Evolutionary conservation across 2,113 vertebrate genomes (phyloP), one percentile per base, ranked within the genome.

Genomic region (Tetrao urogallus): DNA sequence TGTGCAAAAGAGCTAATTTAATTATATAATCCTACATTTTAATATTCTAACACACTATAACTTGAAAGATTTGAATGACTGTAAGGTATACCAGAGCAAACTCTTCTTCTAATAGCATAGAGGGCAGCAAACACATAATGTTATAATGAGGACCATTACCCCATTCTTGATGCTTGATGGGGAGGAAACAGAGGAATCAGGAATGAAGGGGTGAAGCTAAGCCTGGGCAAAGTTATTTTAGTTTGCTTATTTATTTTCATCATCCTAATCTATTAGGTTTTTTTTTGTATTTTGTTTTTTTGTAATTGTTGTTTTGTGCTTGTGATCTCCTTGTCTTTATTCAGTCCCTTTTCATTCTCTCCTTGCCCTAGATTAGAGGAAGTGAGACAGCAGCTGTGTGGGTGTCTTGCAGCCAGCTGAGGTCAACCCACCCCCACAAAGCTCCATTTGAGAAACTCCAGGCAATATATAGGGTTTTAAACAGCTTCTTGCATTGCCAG

Each of bases 101-200:
- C 11, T 67, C 6, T 52, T 60, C 36, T 19, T 67, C 22, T n/a
- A 72, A 38, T 3, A 43, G 14, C 1, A 18, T 56, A 22, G 32
- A 58, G 13, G 5, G 42, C 21, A 80, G 28, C 2, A 93, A 90
- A 86, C 30, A 6, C 14, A 8, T 2, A 10, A 42, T 69, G 2
- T n/a, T 43, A 6, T 27, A 80, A 76, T 10, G 22, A 85, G 1
- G 5, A 38, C 10, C 27, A 45, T 13, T 63, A 42, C 5, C 2
- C 8, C 12, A 17, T 34, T 71, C 13, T 15, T 25, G 52, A 4
- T 0, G 0, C 25, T 74, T 0, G 0, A 14, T 43, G 1, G 2
- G 4, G 11, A 58, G 20, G 9, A 56, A 1, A 16, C 8, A 58
- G 30, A 85, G 15, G 12, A 76, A 56, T 88, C 7, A n/a, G 25